Conservation (phyloP, 2,113 vertebrate genomes). For the Clupea harengus region DNA sequence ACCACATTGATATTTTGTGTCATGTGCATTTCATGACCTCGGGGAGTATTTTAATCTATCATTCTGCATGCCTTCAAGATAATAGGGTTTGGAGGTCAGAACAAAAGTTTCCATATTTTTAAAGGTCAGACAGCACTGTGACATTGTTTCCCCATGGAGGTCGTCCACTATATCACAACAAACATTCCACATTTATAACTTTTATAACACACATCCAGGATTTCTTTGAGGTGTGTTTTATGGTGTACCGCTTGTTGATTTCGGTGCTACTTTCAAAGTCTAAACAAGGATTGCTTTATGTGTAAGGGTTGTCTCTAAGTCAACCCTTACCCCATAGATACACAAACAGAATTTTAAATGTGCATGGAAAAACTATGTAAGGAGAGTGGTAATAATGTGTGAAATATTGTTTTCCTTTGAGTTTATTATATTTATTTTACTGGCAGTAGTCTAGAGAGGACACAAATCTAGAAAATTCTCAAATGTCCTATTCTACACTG, state of each 20-base stretch:
- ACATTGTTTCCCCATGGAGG: neutral
- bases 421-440: neutral
- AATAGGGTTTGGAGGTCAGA: neutral
- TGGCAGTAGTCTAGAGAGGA: neutral
- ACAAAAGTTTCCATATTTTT: neutral
- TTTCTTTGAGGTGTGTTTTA: neutral
- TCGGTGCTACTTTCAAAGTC: neutral
- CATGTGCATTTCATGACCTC: neutral
- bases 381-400: no score
- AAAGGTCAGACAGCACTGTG: neutral
- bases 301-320: neutral
- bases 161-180: neutral
- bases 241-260: neutral
- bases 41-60: neutral
- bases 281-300: neutral
- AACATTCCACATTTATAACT: neutral
- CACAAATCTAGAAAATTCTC: neutral
- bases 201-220: neutral
- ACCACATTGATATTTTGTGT: slow-evolving; percentile 4
- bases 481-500: neutral
- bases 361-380: no score
- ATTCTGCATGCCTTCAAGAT: slow-evolving; percentile 5
- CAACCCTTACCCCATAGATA: no score
- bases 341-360: no score
- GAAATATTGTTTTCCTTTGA: neutral